Conservation (phyloP, 2,888 invertebrate genomes). For the Caenorhabditis auriculariae region DNA sequence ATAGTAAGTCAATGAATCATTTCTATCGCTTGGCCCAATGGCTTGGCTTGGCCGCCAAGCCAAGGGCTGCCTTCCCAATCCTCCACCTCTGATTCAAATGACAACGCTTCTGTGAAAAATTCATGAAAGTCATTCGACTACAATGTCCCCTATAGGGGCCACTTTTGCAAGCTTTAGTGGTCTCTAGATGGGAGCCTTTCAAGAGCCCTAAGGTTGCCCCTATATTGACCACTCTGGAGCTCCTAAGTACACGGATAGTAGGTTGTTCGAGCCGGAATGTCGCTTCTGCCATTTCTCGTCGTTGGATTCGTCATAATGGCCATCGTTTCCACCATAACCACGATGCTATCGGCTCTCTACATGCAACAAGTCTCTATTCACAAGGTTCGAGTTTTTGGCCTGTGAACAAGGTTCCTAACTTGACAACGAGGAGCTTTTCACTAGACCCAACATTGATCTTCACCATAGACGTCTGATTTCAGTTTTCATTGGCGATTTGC, state of each 20-base stretch:
- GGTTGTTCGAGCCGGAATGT: constrained; percentile 49
- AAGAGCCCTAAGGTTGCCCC: no score
- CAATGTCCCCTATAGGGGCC: no score
- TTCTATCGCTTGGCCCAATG: no score
- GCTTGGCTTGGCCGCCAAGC: no score
- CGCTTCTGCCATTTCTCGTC: constrained; percentile 49
- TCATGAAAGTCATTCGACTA: constrained; percentile 47
- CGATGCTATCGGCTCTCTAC: constrained; percentile 52
- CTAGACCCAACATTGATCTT: neutral
- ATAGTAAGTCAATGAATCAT: no score
- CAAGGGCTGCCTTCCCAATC: no score
- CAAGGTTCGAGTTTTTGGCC: constrained; percentile 30
- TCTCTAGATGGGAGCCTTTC: no score
- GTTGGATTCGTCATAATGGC: constrained; percentile 57
- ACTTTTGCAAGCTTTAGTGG: no score
- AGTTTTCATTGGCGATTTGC: constrained; percentile 50
- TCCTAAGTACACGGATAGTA: constrained; percentile 51
- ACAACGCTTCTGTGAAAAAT: constrained; percentile 34
- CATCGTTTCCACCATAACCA: constrained; percentile 45
- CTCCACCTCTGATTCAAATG: no score
- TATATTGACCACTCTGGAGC: no score
- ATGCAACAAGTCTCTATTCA: constrained; percentile 51
- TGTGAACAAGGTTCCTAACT: neutral
- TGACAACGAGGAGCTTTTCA: neutral
- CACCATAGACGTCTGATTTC: constrained; percentile 2